Evolutionary conservation across 1,140 invertebrate species (phyloP).

Genomic region (Saccostrea echinata): DNA sequence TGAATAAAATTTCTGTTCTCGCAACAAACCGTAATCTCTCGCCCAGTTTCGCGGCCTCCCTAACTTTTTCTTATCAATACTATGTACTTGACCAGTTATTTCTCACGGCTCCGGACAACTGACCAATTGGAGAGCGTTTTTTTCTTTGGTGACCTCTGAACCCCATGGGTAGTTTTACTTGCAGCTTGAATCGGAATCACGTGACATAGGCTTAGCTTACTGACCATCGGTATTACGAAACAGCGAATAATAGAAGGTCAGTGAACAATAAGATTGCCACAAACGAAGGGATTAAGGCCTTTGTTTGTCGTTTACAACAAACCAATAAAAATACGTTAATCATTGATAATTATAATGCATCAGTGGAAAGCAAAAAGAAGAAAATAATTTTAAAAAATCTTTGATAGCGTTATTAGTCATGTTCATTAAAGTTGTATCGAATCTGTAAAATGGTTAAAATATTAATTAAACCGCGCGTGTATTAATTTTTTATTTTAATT

Average conservation of each 20-base stretch:
- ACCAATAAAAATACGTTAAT: too few relatives aligned
- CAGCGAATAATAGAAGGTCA: constrained; percentile 22
- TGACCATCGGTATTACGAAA: constrained; percentile 32
- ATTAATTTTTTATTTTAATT: too few relatives aligned
- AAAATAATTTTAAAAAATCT: too few relatives aligned
- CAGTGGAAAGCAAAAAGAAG: too few relatives aligned
- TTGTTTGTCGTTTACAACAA: not conserved
- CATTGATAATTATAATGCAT: too few relatives aligned
- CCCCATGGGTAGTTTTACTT: constrained; percentile 27
- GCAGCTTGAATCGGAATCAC: constrained; percentile 17
- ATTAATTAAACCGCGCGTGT: too few relatives aligned
- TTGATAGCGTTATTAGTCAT: too few relatives aligned
- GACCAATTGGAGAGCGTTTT: constrained; percentile 11
- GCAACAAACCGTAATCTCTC: constrained; percentile 24
- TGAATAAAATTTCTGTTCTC: not conserved
- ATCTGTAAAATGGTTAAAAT: too few relatives aligned
- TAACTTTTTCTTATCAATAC: constrained; percentile 33
- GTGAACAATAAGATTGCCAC: constrained; percentile 7
- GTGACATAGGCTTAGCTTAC: constrained; percentile 15
- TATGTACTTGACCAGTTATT: constrained; percentile 34
- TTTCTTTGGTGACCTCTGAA: not conserved
- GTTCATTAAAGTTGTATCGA: too few relatives aligned
- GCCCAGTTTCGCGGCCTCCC: constrained; percentile 8
- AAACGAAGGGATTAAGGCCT: not conserved
- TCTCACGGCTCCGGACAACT: constrained; percentile 25